Base-by-base conservation (phyloP, 2,797 vertebrate genomes). In the Perodicticus potto region DNA sequence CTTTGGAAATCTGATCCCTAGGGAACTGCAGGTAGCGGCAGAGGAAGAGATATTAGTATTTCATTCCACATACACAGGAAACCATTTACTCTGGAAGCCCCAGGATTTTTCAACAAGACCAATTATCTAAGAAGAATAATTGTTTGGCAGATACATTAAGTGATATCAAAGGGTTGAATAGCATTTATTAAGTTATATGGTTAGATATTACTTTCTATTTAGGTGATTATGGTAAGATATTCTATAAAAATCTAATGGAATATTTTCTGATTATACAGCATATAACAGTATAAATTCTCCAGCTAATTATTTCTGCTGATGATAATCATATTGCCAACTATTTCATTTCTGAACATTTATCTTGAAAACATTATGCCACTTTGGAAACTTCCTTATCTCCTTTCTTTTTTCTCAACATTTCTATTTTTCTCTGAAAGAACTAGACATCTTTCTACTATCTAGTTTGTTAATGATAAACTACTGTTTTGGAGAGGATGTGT, bases 101-200 rank as follows among this genome's bases (percentile, higher is more conserved):
- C 87, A 94, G 94, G 91, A 82, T 93, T 94, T 73, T 89, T 34
- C 32, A 96, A 96, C 73, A 95, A 96, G 95, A 88, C 91, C 93
- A 87, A 65, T 95, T 80, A 96, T 70, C 61, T 96, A 94, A 63
- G 77, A 93, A 97, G 93, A 97, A n/a, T 97, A 93, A 97, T 97
- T 97, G 67, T 82, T 96, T 67, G 93, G 91, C 34, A 94, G 83
- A 93, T 91, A 40, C 83, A 67, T 95, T 96, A 96, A 93, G 55
- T 86, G 53, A 81, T 96, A 96, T 91, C 67, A 92, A 89, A 96
- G 55, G 59, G 17, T 37, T 80, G 59, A 19, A 74, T 49, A 96
- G 22, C 37, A 84, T 92, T 94, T 95, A 78, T 89, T 97, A 85
- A 84, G 53, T 91, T 74, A 57, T 78, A 89, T 86, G 34, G 59